Base-by-base conservation (phyloP, 2,113 vertebrate species). In the Verasper variegatus region DNA sequence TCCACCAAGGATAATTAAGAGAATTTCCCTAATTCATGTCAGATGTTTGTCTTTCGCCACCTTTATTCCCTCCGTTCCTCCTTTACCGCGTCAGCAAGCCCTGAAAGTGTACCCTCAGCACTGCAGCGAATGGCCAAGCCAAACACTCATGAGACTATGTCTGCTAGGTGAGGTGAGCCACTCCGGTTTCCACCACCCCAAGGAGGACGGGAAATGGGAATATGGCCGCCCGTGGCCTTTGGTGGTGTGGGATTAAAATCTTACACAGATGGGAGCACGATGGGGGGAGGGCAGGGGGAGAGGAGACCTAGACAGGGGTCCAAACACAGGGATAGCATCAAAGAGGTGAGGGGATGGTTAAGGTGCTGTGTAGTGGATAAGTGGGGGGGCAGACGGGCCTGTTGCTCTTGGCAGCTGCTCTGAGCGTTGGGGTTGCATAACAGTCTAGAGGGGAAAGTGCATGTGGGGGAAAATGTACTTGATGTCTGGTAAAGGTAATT, bases 371-470 rank as follows among this genome's bases (percentile, higher is more conserved):
- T 86, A 18, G 47, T 17, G 47, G 47, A 51, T 51, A 51, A 51
- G 47, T 51, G 18, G 15, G 74, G 82, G 86, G 76, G 82, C 75
- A 82, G 87, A 87, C 89, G 42, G 68, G 70, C 60, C 67, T 90
- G 92, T 93, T 93, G 81, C 68, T 90, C 74, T 93, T 94, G 92
- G 92, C 91, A 65, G 57, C 65, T 20, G 47, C 58, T 23, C 67
- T 80, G 66, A 86, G 68, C 45, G 26, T 6, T 78, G 58, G 68
- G 72, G 80, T 71, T 72, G 55, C 65, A 45, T 71, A 71, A 1
- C 71, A 61, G 79, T 82, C 89, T 85, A 71, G 58, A 82, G 72
- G 77, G 74, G 71, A 81, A 76, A 72, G 63, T 61, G 56, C 17
- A 27, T 61, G 27, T 57, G 64, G 70, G 13, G 66, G 72, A 73